Conservation (phyloP, 2,797 vertebrate genomes). For the Sylvilagus floridanus region DNA sequence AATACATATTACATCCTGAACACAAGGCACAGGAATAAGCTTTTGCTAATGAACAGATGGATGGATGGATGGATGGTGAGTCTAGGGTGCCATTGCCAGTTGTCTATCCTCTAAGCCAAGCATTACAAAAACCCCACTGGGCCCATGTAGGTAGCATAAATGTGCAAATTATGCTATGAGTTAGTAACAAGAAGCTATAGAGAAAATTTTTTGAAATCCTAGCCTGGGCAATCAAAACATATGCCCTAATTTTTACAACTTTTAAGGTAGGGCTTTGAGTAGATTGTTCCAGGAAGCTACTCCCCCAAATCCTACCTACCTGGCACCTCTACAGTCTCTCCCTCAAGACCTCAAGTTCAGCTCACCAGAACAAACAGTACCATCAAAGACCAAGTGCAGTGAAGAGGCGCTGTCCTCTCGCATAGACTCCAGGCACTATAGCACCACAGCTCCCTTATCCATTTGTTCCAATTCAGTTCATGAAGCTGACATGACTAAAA, state of each 20-base stretch:
- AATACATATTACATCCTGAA: neutral
- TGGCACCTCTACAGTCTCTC: neutral
- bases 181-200: neutral
- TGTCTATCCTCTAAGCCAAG: neutral
- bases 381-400: neutral
- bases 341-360: neutral
- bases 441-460: neutral
- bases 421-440: neutral
- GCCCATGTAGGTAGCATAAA: neutral
- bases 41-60: neutral
- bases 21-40: neutral
- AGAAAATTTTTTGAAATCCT: neutral
- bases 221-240: neutral
- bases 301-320: neutral
- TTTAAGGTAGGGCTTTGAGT: neutral
- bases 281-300: neutral
- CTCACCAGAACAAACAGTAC: neutral
- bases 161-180: neutral
- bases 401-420: neutral
- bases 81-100: neutral
- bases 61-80: neutral
- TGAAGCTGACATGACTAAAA: slow-evolving; percentile 53
- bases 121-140: neutral
- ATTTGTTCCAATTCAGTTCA: slow-evolving; percentile 43
- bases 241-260: neutral